phyloP scores from a whole-genome alignment of 1,140 invertebrate genomes.

The Polyergus mexicanus region DNA sequence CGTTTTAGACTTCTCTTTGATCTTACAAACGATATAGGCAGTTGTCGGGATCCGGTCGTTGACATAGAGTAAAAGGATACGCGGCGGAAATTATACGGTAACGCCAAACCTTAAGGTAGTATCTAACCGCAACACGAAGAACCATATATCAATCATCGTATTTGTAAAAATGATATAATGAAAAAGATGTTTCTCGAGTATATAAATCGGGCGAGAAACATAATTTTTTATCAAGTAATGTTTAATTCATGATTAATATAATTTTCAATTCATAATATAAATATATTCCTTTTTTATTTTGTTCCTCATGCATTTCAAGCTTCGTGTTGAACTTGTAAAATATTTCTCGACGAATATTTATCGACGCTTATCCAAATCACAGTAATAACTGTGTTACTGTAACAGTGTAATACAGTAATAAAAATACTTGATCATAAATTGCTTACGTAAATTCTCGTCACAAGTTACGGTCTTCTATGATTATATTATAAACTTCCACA shows the following conservation, averaged over 20 bases:
- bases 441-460: not conserved
- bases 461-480: not conserved
- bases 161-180: slow-evolving; percentile 9
- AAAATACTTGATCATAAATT: not conserved
- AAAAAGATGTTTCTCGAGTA: not conserved
- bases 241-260: not conserved
- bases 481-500: not conserved
- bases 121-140: not conserved
- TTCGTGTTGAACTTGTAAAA: not conserved
- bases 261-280: not conserved
- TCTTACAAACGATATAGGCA: slow-evolving; percentile 9
- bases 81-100: slow-evolving; percentile 39
- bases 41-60: not conserved
- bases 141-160: slow-evolving; percentile 18
- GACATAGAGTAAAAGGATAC: slow-evolving; percentile 25
- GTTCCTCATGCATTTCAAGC: not conserved
- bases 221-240: not conserved
- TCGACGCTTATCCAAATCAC: not conserved
- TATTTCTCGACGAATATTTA: not conserved
- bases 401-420: too few relatives aligned
- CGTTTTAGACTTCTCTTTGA: not conserved
- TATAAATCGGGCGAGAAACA: not conserved
- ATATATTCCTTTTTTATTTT: not conserved
- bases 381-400: not conserved
- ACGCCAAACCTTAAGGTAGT: not conserved